These are phyloP conservation scores for Lagopus leucura DNA, from an alignment of 2,113 vertebrate species.

Conservation along the genomic window DNA sequence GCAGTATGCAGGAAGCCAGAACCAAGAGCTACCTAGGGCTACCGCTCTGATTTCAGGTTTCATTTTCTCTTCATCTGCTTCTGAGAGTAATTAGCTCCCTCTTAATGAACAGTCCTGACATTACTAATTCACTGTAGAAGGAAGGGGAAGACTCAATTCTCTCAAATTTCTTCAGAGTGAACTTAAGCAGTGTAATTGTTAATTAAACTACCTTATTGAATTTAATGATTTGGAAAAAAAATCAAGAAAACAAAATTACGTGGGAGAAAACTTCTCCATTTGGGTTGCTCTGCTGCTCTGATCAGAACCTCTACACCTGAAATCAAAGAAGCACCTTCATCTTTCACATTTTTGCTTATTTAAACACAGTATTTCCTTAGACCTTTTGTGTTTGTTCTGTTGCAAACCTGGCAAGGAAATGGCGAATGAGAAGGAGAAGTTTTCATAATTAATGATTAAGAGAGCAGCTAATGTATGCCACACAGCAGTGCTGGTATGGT, in stretches of 20 bases:
- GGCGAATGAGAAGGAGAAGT: not conserved
- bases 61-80: not conserved
- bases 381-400: not conserved
- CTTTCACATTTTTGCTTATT: not conserved
- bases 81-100: not conserved
- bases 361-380: not conserved
- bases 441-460: not conserved
- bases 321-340: not conserved
- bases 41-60: not conserved
- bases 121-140: not conserved
- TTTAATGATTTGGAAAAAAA: not conserved
- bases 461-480: not conserved
- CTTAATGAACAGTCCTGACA: fast-evolving
- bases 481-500: not conserved
- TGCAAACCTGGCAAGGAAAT: conserved; percentile 13
- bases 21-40: not conserved
- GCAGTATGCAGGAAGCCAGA: not conserved
- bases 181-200: not conserved
- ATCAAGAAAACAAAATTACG: not conserved
- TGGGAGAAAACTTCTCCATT: not conserved
- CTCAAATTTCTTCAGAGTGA: not conserved
- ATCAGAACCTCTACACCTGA: not conserved
- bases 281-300: not conserved
- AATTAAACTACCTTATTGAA: conserved; percentile 6
- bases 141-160: not conserved